Conservation (phyloP, 2,797 vertebrate genomes). For the Smutsia temminckii region DNA sequence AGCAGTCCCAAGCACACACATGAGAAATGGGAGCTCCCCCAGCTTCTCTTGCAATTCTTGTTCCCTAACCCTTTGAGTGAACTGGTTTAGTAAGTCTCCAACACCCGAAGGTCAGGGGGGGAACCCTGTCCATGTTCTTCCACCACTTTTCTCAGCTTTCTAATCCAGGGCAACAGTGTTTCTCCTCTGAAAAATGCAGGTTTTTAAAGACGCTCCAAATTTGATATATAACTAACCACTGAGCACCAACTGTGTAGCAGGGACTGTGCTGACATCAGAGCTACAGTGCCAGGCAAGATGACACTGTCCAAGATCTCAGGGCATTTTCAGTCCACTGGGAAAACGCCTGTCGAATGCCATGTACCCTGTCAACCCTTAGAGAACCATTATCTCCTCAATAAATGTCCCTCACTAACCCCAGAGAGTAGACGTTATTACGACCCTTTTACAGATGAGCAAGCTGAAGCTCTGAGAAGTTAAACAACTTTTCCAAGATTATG, state of each 20-base stretch:
- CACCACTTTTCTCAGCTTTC: background rate
- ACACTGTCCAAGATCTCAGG: background rate
- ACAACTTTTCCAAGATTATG: background rate
- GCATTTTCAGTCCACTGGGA: no score
- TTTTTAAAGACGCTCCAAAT: background rate
- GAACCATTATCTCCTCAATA: background rate
- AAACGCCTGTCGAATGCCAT: background rate
- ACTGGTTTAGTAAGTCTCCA: background rate
- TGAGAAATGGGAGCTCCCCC: background rate
- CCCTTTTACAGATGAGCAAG: background rate
- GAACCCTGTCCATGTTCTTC: no score
- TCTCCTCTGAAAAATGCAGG: background rate
- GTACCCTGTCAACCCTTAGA: background rate
- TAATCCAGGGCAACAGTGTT: background rate
- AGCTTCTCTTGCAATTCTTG: background rate
- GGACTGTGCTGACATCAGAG: background rate
- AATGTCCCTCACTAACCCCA: background rate
- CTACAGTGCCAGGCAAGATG: background rate
- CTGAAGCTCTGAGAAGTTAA: background rate
- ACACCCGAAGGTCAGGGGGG: background rate
- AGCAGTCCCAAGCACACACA: slow-evolving; percentile 33
- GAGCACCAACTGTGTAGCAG: background rate
- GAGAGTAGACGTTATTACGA: background rate
- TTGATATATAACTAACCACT: background rate
- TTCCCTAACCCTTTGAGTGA: background rate